phyloP scores from a whole-genome alignment of 2,888 invertebrate genomes.

The Drosophila testacea region DNA sequence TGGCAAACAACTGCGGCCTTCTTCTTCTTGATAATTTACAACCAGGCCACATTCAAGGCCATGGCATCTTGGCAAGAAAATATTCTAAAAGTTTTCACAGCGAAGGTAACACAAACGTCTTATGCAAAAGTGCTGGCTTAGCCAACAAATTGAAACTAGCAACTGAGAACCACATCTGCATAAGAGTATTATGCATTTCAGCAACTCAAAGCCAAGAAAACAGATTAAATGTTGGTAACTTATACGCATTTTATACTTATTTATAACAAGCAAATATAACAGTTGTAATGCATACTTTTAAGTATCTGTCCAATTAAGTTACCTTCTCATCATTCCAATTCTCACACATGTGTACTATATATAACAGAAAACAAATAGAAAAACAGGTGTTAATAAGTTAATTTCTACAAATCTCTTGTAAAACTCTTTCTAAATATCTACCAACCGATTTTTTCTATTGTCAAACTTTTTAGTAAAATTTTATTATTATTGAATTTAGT shows the following conservation, averaged over 20 bases:
- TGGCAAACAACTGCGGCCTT: constrained; percentile 54
- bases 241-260: background rate
- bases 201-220: constrained; percentile 7
- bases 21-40: constrained; percentile 51
- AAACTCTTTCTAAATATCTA: too few relatives aligned
- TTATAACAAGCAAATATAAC: background rate
- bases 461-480: too few relatives aligned
- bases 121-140: constrained; percentile 11
- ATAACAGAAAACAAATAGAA: too few relatives aligned
- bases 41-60: constrained; percentile 43
- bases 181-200: constrained; percentile 7
- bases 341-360: too few relatives aligned
- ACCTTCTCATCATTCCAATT: too few relatives aligned
- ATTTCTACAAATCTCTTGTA: too few relatives aligned
- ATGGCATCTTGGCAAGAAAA: constrained; percentile 33
- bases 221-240: constrained; percentile 4
- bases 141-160: constrained; percentile 28
- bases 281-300: background rate
- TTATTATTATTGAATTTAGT: too few relatives aligned
- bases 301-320: background rate
- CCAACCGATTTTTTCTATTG: background rate
- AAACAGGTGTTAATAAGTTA: too few relatives aligned
- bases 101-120: constrained; percentile 5
- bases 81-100: constrained; percentile 46
- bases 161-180: constrained; percentile 1